phyloP scores from a whole-genome alignment of 2,797 vertebrate genomes.

The Otus scops region DNA sequence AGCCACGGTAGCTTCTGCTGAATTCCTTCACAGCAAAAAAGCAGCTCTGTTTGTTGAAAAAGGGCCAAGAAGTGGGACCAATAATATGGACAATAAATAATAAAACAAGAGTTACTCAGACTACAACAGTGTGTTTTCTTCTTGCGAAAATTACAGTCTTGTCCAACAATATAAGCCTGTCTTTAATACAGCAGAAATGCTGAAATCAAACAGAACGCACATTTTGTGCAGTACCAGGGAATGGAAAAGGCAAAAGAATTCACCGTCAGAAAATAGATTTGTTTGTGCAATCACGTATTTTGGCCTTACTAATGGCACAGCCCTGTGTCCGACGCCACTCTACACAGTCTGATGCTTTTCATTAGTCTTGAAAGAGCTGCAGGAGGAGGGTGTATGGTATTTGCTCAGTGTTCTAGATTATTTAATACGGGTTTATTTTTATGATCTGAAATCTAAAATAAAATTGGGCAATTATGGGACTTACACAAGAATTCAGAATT shows the following conservation, averaged over 20 bases:
- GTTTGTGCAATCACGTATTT: not conserved
- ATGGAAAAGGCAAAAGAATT: not conserved
- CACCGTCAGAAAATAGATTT: rapidly evolving
- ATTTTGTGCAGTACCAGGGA: not conserved
- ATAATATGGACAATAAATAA: not conserved
- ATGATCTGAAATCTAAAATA: not conserved
- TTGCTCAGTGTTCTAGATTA: not conserved
- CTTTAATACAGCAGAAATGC: not conserved
- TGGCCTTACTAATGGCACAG: not conserved
- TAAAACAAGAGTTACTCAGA: rapidly evolving
- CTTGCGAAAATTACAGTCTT: not conserved
- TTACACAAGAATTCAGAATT: not conserved
- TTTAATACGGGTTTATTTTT: not conserved
- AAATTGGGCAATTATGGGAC: not conserved
- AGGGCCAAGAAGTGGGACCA: rapidly evolving
- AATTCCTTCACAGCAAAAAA: not conserved
- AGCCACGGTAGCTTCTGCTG: not conserved
- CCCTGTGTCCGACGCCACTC: rapidly evolving
- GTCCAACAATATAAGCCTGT: not conserved
- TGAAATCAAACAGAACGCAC: too few species aligned
- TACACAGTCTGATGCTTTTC: not conserved
- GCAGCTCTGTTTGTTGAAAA: not conserved
- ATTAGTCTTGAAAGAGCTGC: not conserved
- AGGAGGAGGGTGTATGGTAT: not conserved
- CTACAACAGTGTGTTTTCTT: not conserved